Percentiles rank a stretch among this genome's conserved stretches.
Evolutionary conservation across 1,140 invertebrate genomes (phyloP).

Genomic region (Bombus superbus): DNA sequence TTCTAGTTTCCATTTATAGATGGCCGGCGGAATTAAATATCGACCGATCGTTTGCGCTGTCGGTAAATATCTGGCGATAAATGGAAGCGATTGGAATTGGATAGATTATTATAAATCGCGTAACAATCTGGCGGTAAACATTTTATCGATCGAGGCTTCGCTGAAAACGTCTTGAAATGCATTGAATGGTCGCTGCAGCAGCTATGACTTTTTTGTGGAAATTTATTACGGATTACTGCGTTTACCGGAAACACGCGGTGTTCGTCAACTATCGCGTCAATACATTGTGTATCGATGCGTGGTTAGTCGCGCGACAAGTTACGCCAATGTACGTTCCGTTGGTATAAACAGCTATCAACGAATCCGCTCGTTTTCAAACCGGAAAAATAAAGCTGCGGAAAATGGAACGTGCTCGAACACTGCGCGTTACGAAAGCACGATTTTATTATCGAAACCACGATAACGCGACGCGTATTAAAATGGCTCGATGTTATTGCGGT

Average conservation of each 20-base stretch:
- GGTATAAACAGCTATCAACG: not conserved
- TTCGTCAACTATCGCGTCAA: not conserved
- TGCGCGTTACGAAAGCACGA: not conserved
- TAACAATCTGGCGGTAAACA: not conserved
- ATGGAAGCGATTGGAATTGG: too few relatives aligned
- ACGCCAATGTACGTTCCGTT: not conserved
- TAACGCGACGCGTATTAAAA: not conserved
- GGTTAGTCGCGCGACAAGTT: not conserved
- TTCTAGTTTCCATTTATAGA: not conserved
- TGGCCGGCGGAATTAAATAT: too few relatives aligned
- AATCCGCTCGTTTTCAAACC: not conserved
- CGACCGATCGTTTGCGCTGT: too few relatives aligned
- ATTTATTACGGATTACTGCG: too few relatives aligned
- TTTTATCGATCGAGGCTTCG: too few relatives aligned
- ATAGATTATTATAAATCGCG: not conserved
- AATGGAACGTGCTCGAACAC: not conserved
- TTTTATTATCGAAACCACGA: slow-evolving; percentile 6
- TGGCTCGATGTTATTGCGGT: not conserved
- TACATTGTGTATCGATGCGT: not conserved
- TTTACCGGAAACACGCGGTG: not conserved
- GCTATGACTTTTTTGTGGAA: not conserved
- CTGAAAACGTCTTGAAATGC: too few relatives aligned
- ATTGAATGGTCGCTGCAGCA: too few relatives aligned
- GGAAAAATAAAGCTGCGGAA: not conserved
- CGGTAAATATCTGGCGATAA: too few relatives aligned